Percentiles rank a stretch among this genome's conserved stretches.
These are phyloP conservation scores for Lynx canadensis DNA, from an alignment of 2,113 vertebrate species.

Conservation along the genomic window DNA sequence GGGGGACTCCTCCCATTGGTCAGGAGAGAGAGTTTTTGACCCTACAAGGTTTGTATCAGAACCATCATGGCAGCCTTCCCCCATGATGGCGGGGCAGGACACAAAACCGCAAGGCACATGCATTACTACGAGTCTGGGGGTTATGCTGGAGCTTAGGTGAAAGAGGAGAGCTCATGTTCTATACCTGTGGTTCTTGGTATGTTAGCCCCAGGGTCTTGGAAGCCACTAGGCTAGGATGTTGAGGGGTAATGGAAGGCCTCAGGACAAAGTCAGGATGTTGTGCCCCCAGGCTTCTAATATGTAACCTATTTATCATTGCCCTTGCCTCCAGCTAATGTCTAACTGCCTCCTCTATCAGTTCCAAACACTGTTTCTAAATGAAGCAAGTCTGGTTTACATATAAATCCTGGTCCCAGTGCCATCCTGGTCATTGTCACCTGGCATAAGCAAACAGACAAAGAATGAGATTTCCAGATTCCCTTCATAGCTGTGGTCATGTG, in stretches of 20 bases:
- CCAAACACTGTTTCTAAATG: background rate
- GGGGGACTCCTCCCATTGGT: background rate
- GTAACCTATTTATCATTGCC: background rate
- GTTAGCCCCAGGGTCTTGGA: background rate
- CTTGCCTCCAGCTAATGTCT: background rate
- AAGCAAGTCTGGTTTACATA: background rate
- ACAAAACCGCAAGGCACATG: background rate
- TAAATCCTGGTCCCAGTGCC: background rate
- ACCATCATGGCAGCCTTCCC: background rate
- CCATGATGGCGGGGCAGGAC: background rate
- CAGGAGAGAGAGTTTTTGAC: background rate
- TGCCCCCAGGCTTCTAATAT: background rate
- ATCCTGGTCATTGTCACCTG: background rate
- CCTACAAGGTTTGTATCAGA: background rate
- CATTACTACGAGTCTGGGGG: background rate
- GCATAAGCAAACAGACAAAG: background rate
- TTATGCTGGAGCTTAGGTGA: background rate
- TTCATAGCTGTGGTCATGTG: background rate
- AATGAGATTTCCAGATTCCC: background rate
- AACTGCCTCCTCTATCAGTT: background rate
- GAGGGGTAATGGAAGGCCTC: background rate
- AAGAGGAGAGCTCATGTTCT: background rate
- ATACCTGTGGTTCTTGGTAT: background rate
- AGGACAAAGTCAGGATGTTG: background rate
- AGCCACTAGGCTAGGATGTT: background rate